phyloP scores from a whole-genome alignment of 1,140 invertebrate genomes.

The Drosophila orosa region DNA sequence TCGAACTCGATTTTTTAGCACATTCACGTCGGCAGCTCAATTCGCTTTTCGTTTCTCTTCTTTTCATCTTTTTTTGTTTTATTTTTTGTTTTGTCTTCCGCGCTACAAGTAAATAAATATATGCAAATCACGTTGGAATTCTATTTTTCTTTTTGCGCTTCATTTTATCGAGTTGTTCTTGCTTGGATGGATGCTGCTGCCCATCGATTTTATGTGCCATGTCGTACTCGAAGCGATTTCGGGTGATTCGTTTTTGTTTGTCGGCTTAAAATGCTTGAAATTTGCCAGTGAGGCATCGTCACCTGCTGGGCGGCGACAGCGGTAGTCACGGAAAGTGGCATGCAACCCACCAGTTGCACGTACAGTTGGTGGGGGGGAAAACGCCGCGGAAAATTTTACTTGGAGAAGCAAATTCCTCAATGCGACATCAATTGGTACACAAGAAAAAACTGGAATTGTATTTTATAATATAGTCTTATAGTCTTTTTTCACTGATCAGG shows the following conservation, averaged over 20 bases:
- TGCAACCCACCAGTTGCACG: conserved; percentile 75
- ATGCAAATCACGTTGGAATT: conserved; percentile 77
- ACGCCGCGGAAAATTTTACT: conserved; percentile 6
- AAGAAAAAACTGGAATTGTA: background rate
- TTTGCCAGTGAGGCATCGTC: conserved; percentile 16
- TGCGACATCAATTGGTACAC: background rate
- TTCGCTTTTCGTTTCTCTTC: conserved; percentile 28
- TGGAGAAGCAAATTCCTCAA: conserved; percentile 32
- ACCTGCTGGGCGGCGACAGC: conserved; percentile 26
- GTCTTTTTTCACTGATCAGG: background rate
- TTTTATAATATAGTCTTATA: background rate
- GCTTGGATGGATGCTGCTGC: conserved; percentile 32
- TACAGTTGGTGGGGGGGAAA: background rate
- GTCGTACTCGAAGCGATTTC: conserved; percentile 53
- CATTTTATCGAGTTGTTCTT: conserved; percentile 20
- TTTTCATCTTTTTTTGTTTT: conserved; percentile 23
- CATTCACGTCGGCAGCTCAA: conserved; percentile 55
- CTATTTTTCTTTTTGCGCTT: conserved; percentile 33
- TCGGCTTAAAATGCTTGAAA: conserved; percentile 46
- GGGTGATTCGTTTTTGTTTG: conserved; percentile 50
- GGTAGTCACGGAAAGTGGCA: conserved; percentile 20
- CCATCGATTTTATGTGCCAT: conserved; percentile 72
- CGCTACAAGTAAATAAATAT: conserved; percentile 70
- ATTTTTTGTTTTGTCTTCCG: conserved; percentile 28
- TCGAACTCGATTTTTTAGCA: conserved; percentile 17